Conservation (phyloP, 2,113 vertebrate species). For the Austrofundulus limnaeus region DNA sequence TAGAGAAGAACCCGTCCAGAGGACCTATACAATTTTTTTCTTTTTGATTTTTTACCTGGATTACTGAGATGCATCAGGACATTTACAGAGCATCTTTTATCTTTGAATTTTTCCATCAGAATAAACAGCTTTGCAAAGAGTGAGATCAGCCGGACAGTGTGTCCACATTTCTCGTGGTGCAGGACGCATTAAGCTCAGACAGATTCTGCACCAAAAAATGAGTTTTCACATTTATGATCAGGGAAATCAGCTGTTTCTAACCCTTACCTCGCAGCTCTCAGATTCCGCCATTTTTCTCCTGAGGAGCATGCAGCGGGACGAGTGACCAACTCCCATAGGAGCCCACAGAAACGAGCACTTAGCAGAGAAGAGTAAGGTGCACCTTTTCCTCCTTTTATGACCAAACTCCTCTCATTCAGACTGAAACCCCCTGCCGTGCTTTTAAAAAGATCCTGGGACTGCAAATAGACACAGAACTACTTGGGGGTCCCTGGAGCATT, state of each 20-base stretch:
- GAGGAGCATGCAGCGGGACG: conserved; percentile 96
- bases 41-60: no score
- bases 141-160: conserved; percentile 9
- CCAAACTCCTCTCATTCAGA: conserved; percentile 29
- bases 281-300: conserved; percentile 98
- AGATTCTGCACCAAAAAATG: neutral
- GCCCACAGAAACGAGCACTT: conserved; percentile 58
- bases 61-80: no score
- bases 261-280: conserved; percentile 91
- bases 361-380: neutral
- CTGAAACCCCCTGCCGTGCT: conserved; percentile 22
- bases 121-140: neutral
- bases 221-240: neutral
- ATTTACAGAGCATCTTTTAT: neutral
- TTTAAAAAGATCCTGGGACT: conserved; percentile 13
- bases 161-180: conserved; percentile 26
- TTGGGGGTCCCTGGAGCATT: conserved; percentile 49
- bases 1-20: no score
- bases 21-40: no score
- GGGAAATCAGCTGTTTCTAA: conserved; percentile 22
- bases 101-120: neutral
- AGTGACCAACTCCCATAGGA: conserved; percentile 99
- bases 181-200: neutral
- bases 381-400: neutral
- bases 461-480: conserved; percentile 27